Conservation (phyloP, 2,797 vertebrate genomes). For the Falco peregrinus region DNA sequence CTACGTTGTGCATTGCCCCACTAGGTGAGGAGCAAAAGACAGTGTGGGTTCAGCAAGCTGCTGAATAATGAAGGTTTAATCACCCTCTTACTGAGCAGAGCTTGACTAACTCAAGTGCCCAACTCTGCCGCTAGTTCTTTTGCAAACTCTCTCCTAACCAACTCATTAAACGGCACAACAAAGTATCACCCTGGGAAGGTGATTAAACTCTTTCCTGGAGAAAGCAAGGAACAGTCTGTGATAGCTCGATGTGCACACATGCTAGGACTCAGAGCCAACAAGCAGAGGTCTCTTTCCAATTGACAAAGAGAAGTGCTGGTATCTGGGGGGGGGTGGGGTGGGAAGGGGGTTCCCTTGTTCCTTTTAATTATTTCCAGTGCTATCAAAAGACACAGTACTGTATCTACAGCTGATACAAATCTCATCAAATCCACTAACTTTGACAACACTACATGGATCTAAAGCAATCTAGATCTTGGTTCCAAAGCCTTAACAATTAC, state of each 20-base stretch:
- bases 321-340: no score
- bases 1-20: not conserved
- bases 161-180: not conserved
- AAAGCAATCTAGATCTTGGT: not conserved
- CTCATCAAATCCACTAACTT: slow-evolving; percentile 3
- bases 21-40: not conserved
- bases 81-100: not conserved
- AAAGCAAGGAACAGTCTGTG: not conserved
- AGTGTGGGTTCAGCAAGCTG: not conserved
- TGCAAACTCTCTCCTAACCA: not conserved
- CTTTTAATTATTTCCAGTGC: slow-evolving; percentile 17
- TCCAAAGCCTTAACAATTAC: not conserved
- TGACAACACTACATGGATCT: not conserved
- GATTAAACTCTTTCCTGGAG: not conserved
- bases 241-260: not conserved
- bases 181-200: not conserved
- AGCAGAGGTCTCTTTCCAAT: not conserved
- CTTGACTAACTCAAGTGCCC: not conserved
- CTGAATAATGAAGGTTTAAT: not conserved
- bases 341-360: not conserved
- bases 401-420: not conserved
- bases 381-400: not conserved
- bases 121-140: not conserved
- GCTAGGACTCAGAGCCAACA: not conserved
- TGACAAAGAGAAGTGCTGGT: not conserved